These are phyloP conservation scores for Anas bahamensis DNA, from an alignment of 2,797 vertebrate genomes.

Conservation along the genomic window DNA sequence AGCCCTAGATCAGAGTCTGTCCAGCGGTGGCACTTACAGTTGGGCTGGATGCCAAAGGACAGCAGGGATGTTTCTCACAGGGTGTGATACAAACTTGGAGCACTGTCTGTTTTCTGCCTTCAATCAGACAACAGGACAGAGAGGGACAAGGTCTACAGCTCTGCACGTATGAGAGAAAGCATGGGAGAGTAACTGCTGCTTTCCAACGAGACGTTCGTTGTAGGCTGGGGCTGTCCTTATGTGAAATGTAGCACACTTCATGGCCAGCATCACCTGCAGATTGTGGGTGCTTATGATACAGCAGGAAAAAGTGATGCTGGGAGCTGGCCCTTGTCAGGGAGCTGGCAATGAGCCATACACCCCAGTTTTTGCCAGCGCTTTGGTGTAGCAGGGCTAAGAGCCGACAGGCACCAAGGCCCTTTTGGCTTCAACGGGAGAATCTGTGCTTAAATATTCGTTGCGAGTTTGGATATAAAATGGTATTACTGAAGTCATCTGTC, in stretches of 20 bases:
- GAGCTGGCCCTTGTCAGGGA: neutral
- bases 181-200: neutral
- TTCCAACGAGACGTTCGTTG: neutral
- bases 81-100: rapidly evolving
- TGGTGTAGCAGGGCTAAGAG: neutral
- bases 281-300: rapidly evolving
- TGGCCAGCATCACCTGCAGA: rapidly evolving
- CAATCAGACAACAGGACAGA: neutral
- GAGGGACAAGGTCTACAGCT: neutral
- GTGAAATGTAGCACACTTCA: neutral
- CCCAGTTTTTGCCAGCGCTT: neutral
- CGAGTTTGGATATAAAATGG: neutral
- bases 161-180: neutral
- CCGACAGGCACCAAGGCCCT: neutral
- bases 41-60: neutral
- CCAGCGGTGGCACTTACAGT: neutral
- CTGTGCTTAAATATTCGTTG: neutral
- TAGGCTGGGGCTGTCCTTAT: neutral
- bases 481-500: neutral
- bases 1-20: neutral
- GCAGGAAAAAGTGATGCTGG: neutral
- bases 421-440: neutral
- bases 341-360: neutral
- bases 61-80: neutral
- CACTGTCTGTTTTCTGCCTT: neutral